Conservation (phyloP, 1,140 invertebrate species). For the Leptinotarsa texana region DNA sequence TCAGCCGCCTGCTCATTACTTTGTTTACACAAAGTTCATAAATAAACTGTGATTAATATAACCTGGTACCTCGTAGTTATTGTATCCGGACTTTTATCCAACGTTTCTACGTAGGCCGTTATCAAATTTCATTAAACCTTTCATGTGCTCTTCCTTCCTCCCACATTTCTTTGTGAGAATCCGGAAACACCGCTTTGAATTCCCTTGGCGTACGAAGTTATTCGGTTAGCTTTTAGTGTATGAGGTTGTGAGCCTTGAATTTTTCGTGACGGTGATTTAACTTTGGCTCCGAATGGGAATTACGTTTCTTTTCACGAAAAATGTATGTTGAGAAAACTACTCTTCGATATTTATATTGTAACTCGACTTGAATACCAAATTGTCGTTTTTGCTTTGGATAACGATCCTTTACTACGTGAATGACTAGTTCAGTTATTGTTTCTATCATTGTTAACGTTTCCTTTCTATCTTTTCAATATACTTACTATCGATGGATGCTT, state of each 20-base stretch:
- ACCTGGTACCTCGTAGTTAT: neutral
- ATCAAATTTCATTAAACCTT: constrained; percentile 8
- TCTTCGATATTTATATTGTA: neutral
- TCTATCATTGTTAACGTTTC: no score
- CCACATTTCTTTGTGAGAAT: neutral
- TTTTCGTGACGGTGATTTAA: constrained; percentile 6
- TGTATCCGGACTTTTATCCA: neutral
- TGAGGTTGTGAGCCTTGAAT: neutral
- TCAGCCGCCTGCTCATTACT: no score
- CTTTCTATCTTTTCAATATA: no score
- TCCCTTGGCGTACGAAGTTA: neutral
- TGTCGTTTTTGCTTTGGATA: neutral
- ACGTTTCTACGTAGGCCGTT: neutral
- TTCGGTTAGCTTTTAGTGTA: constrained; percentile 6
- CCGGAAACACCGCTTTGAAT: neutral
- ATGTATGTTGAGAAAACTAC: neutral
- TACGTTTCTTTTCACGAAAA: neutral
- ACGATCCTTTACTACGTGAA: no score
- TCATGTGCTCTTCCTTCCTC: neutral
- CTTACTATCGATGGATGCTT: no score
- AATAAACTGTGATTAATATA: neutral
- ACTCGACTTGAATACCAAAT: neutral
- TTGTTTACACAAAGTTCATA: no score
- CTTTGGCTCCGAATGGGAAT: neutral
- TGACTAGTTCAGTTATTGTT: no score